Conservation (phyloP, 2,797 vertebrate species). For the Muscicapa striata region DNA sequence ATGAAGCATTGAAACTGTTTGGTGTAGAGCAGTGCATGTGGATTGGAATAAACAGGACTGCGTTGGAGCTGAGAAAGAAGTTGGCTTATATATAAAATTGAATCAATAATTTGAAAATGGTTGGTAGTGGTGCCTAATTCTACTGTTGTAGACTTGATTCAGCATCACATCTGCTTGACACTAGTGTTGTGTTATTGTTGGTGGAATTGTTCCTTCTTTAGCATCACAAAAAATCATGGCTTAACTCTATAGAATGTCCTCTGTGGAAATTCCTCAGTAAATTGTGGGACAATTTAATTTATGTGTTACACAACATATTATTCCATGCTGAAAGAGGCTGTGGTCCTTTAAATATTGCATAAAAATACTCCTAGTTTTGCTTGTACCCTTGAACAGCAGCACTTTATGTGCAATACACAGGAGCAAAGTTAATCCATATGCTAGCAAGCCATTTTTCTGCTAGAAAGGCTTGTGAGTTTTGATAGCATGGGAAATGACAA, state of each 20-base stretch:
- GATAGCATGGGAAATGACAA: neutral
- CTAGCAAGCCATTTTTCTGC: neutral
- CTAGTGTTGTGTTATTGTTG: neutral
- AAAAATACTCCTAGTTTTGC: neutral
- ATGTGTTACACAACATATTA: conserved; percentile 26
- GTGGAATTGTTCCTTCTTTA: neutral
- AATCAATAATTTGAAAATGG: neutral
- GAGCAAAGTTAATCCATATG: neutral
- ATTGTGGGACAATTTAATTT: conserved; percentile 40
- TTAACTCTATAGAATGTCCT: neutral
- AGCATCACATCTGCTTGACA: neutral
- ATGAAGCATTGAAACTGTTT: neutral
- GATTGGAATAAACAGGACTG: neutral
- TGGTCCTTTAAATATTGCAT: neutral
- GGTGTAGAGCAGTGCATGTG: neutral
- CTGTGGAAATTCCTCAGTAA: conserved; percentile 50
- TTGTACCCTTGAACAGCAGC: neutral
- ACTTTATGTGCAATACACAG: neutral
- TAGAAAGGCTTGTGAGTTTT: neutral
- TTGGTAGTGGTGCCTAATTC: neutral
- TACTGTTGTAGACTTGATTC: neutral
- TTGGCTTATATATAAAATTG: neutral
- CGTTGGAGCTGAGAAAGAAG: neutral
- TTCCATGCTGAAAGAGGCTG: conserved; percentile 23
- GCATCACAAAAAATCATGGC: neutral